phyloP scores from a whole-genome alignment of 2,797 vertebrate species.

The Acanthornis magna region DNA sequence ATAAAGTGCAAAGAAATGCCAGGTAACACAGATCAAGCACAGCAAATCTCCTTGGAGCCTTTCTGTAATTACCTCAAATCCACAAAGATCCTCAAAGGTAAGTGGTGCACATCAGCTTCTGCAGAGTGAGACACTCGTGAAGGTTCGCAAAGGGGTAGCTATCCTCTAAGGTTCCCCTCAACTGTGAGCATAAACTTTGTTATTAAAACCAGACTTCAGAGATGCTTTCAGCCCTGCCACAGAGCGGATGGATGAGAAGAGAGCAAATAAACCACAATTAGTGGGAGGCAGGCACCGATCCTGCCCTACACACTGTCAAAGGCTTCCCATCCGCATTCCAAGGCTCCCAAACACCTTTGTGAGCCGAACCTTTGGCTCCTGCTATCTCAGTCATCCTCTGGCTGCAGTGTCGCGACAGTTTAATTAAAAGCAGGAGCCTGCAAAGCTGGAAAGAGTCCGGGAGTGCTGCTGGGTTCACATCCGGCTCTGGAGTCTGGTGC shows the following conservation, averaged over 20 bases:
- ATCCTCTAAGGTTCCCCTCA: not conserved
- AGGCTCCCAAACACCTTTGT: not conserved
- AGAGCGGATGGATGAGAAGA: not conserved
- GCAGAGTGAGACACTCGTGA: not conserved
- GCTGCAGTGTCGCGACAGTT: not conserved
- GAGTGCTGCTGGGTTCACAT: not conserved
- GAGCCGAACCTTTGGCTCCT: not conserved
- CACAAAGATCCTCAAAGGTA: not conserved
- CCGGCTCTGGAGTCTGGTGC: not conserved
- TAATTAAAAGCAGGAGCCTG: slow-evolving; percentile 32
- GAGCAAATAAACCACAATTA: not conserved
- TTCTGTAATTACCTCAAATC: not conserved
- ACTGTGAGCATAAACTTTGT: not conserved
- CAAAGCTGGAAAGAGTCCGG: not conserved
- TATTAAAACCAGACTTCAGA: not conserved
- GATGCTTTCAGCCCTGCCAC: not conserved
- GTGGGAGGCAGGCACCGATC: not conserved
- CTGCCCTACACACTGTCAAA: fast-evolving
- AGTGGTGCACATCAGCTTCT: fast-evolving
- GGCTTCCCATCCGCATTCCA: not conserved
- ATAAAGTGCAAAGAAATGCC: not conserved
- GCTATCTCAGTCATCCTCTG: not conserved
- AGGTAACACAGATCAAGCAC: not conserved
- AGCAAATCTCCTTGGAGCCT: not conserved
- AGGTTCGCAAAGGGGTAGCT: not conserved